Evolutionary conservation across 2,888 invertebrate genomes (phyloP).

Genomic region (Sarcophaga caerulescens): DNA sequence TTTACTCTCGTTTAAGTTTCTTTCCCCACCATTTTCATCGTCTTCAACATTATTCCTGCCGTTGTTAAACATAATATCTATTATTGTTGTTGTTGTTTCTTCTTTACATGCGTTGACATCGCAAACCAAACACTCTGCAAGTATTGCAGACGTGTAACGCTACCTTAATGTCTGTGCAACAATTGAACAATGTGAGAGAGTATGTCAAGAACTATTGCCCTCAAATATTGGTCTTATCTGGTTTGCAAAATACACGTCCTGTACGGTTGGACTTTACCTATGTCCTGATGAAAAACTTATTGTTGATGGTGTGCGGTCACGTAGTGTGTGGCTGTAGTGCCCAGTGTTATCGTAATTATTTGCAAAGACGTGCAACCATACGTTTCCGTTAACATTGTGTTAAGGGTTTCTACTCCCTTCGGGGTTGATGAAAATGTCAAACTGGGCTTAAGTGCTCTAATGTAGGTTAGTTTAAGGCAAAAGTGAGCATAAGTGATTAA

Average conservation of each 20-base stretch:
- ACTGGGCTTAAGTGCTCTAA: conserved; percentile 90
- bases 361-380: conserved; percentile 86
- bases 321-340: conserved; percentile 85
- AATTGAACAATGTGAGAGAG: too few species aligned
- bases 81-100: too few species aligned
- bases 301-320: conserved; percentile 96
- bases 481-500: neutral
- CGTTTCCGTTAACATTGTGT: conserved; percentile 79
- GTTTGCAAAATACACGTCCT: conserved; percentile 93
- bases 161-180: too few species aligned
- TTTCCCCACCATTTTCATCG: too few species aligned
- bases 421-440: conserved; percentile 90
- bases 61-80: too few species aligned
- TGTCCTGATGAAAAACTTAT: conserved; percentile 94
- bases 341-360: conserved; percentile 86
- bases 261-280: conserved; percentile 95
- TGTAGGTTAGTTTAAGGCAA: conserved; percentile 83
- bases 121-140: too few species aligned
- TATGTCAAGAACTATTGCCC: too few species aligned
- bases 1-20: too few species aligned
- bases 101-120: too few species aligned
- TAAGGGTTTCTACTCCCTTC: conserved; percentile 93
- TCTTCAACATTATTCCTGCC: too few species aligned
- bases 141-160: too few species aligned
- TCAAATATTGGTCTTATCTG: conserved; percentile 83